These are phyloP conservation scores for Phalacrocorax carbo DNA, from an alignment of 2,113 vertebrate species.

Conservation along the genomic window DNA sequence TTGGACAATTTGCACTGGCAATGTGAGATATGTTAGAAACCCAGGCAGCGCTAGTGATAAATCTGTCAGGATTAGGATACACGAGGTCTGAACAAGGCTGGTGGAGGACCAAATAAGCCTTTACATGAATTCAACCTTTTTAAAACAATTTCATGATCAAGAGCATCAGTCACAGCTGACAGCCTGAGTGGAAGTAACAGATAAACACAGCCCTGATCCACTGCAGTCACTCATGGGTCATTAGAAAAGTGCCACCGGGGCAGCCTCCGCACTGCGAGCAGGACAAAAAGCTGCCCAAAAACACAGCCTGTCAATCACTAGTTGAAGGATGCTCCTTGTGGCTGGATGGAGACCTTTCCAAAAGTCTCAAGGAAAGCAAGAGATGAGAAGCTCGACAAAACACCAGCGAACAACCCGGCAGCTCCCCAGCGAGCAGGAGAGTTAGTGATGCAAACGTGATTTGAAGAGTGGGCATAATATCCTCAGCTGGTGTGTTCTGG, in stretches of 20 bases:
- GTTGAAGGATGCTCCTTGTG: not conserved
- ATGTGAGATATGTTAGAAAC: not conserved
- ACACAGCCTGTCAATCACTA: accelerated
- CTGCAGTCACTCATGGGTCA: not conserved
- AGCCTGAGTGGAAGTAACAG: not conserved
- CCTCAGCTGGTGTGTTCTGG: not conserved
- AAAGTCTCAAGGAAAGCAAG: not conserved
- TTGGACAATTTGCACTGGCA: not conserved
- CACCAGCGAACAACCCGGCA: not conserved
- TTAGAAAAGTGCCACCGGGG: not conserved
- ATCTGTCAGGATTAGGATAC: not conserved
- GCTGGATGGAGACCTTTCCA: not conserved
- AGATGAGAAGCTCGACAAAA: not conserved
- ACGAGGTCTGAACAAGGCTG: not conserved
- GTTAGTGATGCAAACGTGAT: not conserved
- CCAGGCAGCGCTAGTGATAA: not conserved
- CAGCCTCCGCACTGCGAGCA: not conserved
- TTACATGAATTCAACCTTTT: not conserved
- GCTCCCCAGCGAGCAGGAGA: not conserved
- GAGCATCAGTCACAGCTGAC: accelerated
- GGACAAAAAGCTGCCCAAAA: not conserved
- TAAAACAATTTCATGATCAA: not conserved
- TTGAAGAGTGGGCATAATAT: not conserved
- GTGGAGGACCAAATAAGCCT: not conserved
- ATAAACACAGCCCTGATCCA: not conserved